Evolutionary conservation across 2,797 vertebrate species (phyloP), one percentile per base, ranked within the genome.

Genomic region (Semaprochilodus insignis): DNA sequence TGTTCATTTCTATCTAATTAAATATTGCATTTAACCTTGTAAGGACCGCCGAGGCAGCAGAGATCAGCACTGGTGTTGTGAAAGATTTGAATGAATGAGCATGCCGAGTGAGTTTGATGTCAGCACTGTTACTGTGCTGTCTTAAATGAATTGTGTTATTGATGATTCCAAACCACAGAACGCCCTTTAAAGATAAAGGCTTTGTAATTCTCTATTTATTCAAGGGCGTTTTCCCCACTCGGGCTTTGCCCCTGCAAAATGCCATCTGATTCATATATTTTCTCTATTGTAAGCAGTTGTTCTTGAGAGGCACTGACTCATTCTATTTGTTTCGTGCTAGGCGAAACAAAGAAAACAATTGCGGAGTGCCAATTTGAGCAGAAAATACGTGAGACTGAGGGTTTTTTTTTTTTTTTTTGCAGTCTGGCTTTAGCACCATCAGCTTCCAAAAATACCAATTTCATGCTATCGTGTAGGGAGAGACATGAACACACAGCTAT

Each of bases 361-460:
- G 21, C 23, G 21, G 27, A 60, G 48, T 62, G 57, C 8, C 79
- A 74, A 55, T 19, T 66, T 36, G 70, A 65, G 21, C 27, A 34
- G 44, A n/a, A 36, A 55, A 10, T 11, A 48, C 21, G 3, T 14
- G 57, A 74, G 25, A 27, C 17, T 25, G 19, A 27, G 21, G 66
- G 36, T 3, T n/a, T 65, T 31, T 31, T 3, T 31, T 31, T 31
- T 31, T 31, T 31, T 31, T 31, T 62, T 44, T 62, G 25, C 69
- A 60, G 36, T 17, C 40, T 21, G 6, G 21, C 16, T 36, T n/a
- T 52, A 72, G 77, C 36, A 34, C 52, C 48, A 44, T 51, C 23
- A 40, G 77, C 66, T 34, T 51, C 60, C 71, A 67, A 66, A 74
- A 74, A 67, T 67, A 57, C 79, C 71, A 74, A 74, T 74, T 81